Percentiles rank a stretch among this genome's conserved stretches.
phyloP scores from a whole-genome alignment of 92 coral and sea anemone genomes.

The Heteractis magnifica region DNA sequence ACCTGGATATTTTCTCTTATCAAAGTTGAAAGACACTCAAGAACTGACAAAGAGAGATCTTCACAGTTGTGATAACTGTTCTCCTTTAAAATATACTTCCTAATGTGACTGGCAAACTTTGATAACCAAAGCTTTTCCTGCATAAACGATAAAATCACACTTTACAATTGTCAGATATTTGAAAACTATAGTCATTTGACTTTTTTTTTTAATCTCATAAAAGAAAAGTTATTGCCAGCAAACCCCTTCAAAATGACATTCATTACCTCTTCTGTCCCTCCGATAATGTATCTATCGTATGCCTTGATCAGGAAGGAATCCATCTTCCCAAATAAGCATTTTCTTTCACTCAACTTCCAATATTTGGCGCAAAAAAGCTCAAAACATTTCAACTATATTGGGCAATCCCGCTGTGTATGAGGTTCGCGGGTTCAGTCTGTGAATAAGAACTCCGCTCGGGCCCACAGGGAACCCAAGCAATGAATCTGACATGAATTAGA shows the following conservation, averaged over 20 bases:
- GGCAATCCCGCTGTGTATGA: background rate
- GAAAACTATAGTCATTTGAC: no score
- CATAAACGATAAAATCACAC: no score
- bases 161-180: no score
- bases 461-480: no score
- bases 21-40: conserved; percentile 10
- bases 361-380: background rate
- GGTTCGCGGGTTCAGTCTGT: background rate
- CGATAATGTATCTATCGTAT: conserved; percentile 26
- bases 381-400: background rate
- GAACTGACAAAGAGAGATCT: background rate
- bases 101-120: conserved; percentile 36
- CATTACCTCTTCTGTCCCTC: conserved; percentile 29
- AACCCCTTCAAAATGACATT: background rate
- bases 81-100: conserved; percentile 41
- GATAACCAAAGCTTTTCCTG: conserved; percentile 60
- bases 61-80: background rate
- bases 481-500: no score
- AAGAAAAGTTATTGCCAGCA: no score
- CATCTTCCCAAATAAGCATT: background rate
- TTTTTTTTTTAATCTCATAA: background rate
- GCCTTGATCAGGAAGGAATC: conserved; percentile 25
- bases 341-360: background rate
- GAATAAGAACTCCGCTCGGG: background rate
- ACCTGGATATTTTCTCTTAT: background rate